Evolutionary conservation across 2,888 invertebrate species (phyloP).

Genomic region (Drosophila silvestris): DNA sequence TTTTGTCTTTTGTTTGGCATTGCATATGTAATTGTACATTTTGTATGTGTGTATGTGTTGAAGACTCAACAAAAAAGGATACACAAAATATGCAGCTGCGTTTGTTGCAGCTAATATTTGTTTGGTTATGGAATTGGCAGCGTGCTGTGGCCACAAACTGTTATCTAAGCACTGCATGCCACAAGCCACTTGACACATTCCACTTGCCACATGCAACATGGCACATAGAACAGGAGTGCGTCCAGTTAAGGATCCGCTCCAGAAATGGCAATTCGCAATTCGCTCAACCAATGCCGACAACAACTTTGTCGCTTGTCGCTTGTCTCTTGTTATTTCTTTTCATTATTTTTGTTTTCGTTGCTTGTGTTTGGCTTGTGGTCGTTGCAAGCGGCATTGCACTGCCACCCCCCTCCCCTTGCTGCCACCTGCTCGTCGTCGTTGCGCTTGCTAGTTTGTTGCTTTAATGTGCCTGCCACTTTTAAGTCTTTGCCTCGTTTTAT

Average conservation of each 20-base stretch:
- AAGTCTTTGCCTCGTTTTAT: slow-evolving; percentile 63
- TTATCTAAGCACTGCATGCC: slow-evolving; percentile 47
- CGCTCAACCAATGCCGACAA: slow-evolving; percentile 15
- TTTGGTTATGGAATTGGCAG: slow-evolving; percentile 11
- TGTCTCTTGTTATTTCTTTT: slow-evolving; percentile 66
- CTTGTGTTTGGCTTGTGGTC: slow-evolving; percentile 69
- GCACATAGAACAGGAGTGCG: slow-evolving; percentile 4
- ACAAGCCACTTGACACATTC: slow-evolving; percentile 4
- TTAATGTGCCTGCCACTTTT: slow-evolving; percentile 60
- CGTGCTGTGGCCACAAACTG: slow-evolving; percentile 41
- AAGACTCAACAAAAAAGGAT: background rate
- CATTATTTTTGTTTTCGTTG: slow-evolving; percentile 41
- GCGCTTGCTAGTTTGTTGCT: slow-evolving; percentile 47
- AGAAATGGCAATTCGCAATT: slow-evolving; percentile 35
- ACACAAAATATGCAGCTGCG: slow-evolving; percentile 34
- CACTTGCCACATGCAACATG: slow-evolving; percentile 13
- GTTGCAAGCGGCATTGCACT: slow-evolving; percentile 14
- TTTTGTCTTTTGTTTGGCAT: slow-evolving; percentile 49
- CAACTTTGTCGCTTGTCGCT: slow-evolving; percentile 66
- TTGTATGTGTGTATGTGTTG: slow-evolving; percentile 9
- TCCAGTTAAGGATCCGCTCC: slow-evolving; percentile 16
- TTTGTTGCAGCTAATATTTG: slow-evolving; percentile 65
- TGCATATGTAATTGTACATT: slow-evolving; percentile 72
- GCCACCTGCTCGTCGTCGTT: slow-evolving; percentile 25
- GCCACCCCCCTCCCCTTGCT: background rate